Evolutionary conservation across 1,140 invertebrate genomes (phyloP).

Genomic region (Diploscapter pachys): DNA sequence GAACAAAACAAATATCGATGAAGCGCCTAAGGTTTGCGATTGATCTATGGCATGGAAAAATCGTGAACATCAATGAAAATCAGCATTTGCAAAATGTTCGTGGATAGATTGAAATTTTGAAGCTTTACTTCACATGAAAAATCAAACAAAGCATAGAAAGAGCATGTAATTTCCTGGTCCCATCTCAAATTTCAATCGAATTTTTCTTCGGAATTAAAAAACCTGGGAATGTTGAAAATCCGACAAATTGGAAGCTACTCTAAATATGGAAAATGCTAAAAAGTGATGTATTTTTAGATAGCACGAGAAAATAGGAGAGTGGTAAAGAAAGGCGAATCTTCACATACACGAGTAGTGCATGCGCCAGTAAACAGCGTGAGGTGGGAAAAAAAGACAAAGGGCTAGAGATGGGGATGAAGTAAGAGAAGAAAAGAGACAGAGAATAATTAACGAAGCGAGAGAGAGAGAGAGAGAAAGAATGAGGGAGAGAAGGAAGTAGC

Average conservation of each 20-base stretch:
- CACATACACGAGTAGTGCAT: background rate
- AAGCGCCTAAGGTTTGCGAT: no score
- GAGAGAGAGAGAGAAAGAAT: background rate
- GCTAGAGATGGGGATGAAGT: background rate
- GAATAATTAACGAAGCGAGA: background rate
- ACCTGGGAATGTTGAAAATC: background rate
- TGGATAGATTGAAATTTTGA: no score
- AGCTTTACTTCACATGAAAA: no score
- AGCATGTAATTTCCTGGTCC: no score
- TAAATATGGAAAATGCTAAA: background rate
- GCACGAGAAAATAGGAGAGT: background rate
- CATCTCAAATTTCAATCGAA: no score
- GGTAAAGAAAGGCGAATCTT: no score
- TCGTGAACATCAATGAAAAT: no score
- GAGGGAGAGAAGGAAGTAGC: background rate
- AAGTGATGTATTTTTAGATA: background rate
- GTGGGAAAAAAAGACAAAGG: background rate
- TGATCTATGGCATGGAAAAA: no score
- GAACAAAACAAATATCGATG: no score
- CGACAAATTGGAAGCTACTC: background rate
- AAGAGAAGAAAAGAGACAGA: background rate
- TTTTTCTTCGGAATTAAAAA: no score
- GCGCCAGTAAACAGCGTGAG: background rate
- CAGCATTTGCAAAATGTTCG: no score
- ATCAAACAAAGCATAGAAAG: no score